These are phyloP conservation scores for Lithophane semibrunnea DNA, from an alignment of 2,888 invertebrate genomes.

Conservation along the genomic window DNA sequence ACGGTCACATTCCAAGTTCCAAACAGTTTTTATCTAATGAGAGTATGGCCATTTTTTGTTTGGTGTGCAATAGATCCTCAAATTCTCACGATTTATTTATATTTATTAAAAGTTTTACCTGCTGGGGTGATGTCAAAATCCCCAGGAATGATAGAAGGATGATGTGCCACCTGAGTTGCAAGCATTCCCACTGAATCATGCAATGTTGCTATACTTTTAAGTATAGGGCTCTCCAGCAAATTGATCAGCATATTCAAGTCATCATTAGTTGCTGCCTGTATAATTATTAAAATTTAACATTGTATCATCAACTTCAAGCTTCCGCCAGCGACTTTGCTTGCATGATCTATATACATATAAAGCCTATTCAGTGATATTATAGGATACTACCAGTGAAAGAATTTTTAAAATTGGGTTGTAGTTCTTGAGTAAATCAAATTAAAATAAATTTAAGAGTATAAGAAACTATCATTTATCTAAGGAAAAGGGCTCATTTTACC, in stretches of 20 bases:
- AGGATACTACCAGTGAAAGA: too few relatives aligned
- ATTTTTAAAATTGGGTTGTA: too few relatives aligned
- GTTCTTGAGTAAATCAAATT: not conserved
- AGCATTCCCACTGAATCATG: conserved; percentile 97
- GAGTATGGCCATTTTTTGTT: not conserved
- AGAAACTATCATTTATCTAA: not conserved
- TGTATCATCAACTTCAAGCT: not conserved
- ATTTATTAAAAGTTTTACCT: conserved; percentile 82
- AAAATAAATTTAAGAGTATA: not conserved
- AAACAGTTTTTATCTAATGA: not conserved
- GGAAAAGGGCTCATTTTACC: not conserved
- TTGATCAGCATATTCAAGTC: conserved; percentile 96
- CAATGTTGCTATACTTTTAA: conserved; percentile 96
- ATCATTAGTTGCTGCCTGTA: conserved; percentile 91
- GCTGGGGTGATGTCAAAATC: conserved; percentile 98
- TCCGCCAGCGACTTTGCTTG: too few relatives aligned
- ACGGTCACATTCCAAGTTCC: not conserved
- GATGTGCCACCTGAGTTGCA: conserved; percentile 96
- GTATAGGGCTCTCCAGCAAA: conserved; percentile 96
- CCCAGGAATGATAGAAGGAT: conserved; percentile 97
- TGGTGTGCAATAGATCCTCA: not conserved
- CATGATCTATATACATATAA: too few relatives aligned
- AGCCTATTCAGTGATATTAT: too few relatives aligned
- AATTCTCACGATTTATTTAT: not conserved
- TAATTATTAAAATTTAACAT: not conserved